These are phyloP conservation scores for Hydrozoanthus tunicans DNA, from an alignment of 64 coral and sea anemone genomes.

Conservation along the genomic window DNA sequence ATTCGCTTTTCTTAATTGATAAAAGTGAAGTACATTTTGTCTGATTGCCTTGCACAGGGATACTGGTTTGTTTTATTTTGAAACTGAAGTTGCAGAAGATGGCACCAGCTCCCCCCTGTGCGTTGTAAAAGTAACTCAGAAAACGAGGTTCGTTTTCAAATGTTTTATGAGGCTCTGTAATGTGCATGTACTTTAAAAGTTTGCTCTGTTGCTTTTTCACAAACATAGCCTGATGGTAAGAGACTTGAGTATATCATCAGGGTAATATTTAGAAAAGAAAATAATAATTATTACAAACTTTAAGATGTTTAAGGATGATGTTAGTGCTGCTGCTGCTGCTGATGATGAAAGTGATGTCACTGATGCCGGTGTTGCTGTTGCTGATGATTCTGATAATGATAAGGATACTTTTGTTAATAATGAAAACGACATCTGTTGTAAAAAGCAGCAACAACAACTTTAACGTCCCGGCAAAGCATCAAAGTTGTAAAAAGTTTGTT, in stretches of 20 bases:
- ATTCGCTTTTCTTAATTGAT: too few species aligned
- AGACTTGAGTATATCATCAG: not conserved
- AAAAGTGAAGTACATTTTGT: not conserved
- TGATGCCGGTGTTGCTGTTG: not conserved
- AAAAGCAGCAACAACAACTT: too few species aligned
- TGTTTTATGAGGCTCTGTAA: not conserved
- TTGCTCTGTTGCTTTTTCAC: too few species aligned
- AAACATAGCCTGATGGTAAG: too few species aligned
- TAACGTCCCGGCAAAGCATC: too few species aligned
- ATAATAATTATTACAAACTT: not conserved
- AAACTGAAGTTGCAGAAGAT: constrained; percentile 20
- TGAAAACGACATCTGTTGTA: not conserved
- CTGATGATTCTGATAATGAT: not conserved
- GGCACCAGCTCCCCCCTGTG: not conserved
- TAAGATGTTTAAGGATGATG: not conserved
- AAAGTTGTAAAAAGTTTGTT: too few species aligned
- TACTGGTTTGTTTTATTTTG: constrained; percentile 37
- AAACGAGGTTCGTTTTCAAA: not conserved
- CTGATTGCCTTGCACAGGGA: not conserved
- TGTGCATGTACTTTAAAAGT: too few species aligned
- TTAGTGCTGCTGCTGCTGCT: not conserved
- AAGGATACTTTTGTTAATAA: not conserved
- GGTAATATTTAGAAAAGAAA: not conserved
- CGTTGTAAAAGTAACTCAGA: constrained; percentile 44
- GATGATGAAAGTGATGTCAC: not conserved